phyloP scores from a whole-genome alignment of 2,888 invertebrate species.

The Archips crataeganus region DNA sequence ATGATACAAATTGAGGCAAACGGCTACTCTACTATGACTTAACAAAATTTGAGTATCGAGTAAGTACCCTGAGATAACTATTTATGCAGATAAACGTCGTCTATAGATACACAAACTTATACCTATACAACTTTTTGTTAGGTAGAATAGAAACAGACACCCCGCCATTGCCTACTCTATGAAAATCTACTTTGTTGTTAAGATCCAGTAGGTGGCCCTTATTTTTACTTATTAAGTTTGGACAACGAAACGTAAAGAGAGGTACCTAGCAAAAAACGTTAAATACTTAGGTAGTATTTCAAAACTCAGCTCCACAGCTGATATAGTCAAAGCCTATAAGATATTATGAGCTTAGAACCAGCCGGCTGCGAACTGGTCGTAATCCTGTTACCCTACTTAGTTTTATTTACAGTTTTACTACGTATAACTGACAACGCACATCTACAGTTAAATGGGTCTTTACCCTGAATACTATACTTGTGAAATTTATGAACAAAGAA shows the following conservation, averaged over 20 bases:
- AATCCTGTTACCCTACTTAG: conserved; percentile 76
- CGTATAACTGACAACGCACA: conserved; percentile 1
- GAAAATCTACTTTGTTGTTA: no score
- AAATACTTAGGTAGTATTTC: neutral
- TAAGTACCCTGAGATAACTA: no score
- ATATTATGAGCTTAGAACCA: conserved; percentile 1
- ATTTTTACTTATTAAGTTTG: neutral
- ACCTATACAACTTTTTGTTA: neutral
- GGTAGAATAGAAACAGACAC: no score
- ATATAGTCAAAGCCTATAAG: neutral
- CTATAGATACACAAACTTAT: neutral
- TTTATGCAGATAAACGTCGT: neutral
- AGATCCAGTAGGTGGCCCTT: no score
- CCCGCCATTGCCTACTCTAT: no score
- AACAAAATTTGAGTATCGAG: no score
- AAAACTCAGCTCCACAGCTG: neutral
- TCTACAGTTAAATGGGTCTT: neutral
- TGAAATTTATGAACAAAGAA: neutral
- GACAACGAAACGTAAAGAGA: neutral
- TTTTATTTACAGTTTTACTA: conserved; percentile 53
- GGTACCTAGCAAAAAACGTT: neutral
- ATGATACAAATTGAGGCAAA: neutral
- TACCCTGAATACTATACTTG: neutral
- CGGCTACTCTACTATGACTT: no score
- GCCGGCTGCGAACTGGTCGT: conserved; percentile 42